phyloP scores from a whole-genome alignment of 2,113 vertebrate species.

The Sphyrna mokarran region DNA sequence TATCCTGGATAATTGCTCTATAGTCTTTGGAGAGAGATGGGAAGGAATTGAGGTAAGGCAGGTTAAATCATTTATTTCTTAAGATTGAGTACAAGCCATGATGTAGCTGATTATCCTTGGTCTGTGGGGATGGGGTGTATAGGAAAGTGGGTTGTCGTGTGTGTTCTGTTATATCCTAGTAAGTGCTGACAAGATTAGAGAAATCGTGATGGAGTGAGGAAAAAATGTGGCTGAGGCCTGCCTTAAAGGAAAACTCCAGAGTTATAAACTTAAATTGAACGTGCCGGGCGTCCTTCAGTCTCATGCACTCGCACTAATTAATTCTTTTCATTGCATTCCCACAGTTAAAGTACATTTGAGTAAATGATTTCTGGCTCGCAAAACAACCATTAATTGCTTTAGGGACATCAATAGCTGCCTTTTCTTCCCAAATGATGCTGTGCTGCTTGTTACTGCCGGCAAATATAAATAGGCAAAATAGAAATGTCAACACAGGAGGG shows the following conservation, averaged over 20 bases:
- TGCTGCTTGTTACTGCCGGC: background rate
- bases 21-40: background rate
- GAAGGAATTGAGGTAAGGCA: background rate
- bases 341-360: background rate
- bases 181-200: background rate
- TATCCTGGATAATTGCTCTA: background rate
- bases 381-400: background rate
- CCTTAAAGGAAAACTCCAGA: background rate
- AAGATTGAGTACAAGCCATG: background rate
- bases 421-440: background rate
- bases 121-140: background rate
- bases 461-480: constrained; percentile 1
- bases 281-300: background rate
- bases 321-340: background rate
- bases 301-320: background rate
- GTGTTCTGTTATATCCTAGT: background rate
- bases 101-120: background rate
- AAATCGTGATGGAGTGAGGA: background rate
- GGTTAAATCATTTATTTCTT: too few relatives aligned
- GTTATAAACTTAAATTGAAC: background rate
- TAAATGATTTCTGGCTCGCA: background rate
- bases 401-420: background rate
- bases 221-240: background rate
- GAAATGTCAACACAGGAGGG: background rate
- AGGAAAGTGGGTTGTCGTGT: background rate